Percentiles rank a stretch among this genome's conserved stretches.
phyloP scores from a whole-genome alignment of 1,140 invertebrate species.

The Helicoverpa zea region DNA sequence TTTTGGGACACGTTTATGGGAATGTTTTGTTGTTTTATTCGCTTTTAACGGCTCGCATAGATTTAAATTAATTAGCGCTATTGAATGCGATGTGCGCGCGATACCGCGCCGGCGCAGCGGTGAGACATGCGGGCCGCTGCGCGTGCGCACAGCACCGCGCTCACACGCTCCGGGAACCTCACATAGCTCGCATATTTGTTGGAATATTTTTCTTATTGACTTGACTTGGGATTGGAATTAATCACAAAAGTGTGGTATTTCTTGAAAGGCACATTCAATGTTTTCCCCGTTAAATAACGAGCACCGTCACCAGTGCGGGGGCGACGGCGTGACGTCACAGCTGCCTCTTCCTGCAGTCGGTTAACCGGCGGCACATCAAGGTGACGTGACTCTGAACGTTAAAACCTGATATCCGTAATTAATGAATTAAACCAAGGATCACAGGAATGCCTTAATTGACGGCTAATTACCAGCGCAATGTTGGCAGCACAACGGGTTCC shows the following conservation, averaged over 20 bases:
- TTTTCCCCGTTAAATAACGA: too few relatives aligned
- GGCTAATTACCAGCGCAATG: constrained; percentile 7
- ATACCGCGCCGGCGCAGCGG: background rate
- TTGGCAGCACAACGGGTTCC: background rate
- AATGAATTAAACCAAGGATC: constrained; percentile 9
- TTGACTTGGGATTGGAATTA: too few relatives aligned
- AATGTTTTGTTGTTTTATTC: constrained; percentile 33
- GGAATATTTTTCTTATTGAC: too few relatives aligned
- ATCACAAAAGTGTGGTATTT: too few relatives aligned
- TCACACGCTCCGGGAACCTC: background rate
- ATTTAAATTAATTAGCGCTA: constrained; percentile 35
- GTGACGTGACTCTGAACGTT: background rate
- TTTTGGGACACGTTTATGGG: constrained; percentile 21
- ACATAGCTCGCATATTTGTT: too few relatives aligned
- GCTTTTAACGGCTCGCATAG: background rate
- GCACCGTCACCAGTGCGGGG: too few relatives aligned
- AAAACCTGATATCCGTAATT: constrained; percentile 12
- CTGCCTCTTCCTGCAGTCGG: background rate
- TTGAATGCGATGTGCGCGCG: background rate
- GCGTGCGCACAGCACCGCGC: background rate
- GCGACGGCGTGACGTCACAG: background rate
- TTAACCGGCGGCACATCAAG: background rate
- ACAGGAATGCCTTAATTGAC: constrained; percentile 16
- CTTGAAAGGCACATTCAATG: too few relatives aligned
- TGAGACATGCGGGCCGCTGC: background rate